phyloP scores from a whole-genome alignment of 2,888 invertebrate species.

The Lypha dubia region DNA sequence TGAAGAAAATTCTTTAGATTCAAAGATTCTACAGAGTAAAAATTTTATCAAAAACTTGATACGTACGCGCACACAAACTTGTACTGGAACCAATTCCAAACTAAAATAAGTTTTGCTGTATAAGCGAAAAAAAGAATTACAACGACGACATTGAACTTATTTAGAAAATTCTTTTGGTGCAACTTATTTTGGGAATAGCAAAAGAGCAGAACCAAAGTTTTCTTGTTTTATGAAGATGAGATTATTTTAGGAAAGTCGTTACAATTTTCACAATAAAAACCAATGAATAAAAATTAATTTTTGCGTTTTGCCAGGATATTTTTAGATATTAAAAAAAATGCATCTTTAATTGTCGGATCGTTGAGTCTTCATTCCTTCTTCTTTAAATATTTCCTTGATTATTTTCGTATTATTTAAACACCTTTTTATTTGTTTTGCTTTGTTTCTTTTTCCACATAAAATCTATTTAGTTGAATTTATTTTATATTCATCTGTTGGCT shows the following conservation, averaged over 20 bases:
- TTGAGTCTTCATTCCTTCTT: not conserved
- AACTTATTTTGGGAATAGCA: not conserved
- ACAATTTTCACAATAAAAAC: not conserved
- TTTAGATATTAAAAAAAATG: no score
- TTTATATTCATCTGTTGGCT: not conserved
- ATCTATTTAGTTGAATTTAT: not conserved
- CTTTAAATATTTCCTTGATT: constrained; percentile 1
- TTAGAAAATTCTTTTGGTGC: constrained; percentile 43
- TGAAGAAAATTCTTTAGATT: constrained; percentile 31
- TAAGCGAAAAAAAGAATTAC: not conserved
- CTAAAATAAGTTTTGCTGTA: constrained; percentile 39
- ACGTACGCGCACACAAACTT: not conserved
- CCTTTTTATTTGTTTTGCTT: not conserved
- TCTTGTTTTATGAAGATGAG: not conserved
- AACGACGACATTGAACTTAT: constrained; percentile 66
- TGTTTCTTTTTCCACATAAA: not conserved
- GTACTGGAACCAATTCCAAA: constrained; percentile 38
- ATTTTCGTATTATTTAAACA: constrained; percentile 19
- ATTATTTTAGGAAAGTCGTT: not conserved
- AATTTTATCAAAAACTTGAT: no score
- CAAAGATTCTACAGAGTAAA: constrained; percentile 46
- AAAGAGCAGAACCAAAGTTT: not conserved
- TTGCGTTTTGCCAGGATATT: not conserved
- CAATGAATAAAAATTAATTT: not conserved
- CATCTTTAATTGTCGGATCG: not conserved